phyloP scores from a whole-genome alignment of 2,888 invertebrate genomes.

The Blera fallax region DNA sequence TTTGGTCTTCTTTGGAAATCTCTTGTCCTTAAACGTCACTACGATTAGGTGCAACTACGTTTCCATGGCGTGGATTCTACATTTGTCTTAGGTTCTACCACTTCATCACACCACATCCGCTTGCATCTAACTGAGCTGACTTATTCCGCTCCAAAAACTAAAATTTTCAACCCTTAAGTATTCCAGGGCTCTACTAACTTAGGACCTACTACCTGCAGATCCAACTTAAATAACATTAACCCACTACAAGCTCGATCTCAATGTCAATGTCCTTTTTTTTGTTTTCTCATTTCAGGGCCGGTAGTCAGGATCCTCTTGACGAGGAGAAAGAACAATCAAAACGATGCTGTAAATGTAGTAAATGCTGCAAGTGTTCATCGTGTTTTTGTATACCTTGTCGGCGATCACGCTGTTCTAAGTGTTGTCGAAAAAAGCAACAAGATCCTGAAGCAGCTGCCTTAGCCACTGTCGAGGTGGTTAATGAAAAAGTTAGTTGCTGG shows the following conservation, averaged over 20 bases:
- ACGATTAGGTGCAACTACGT: too few species aligned
- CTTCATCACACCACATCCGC: too few species aligned
- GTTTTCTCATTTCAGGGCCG: conserved; percentile 74
- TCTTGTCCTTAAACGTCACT: too few species aligned
- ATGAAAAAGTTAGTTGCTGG: conserved; percentile 80
- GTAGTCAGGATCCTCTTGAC: conserved; percentile 80
- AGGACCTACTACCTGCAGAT: too few species aligned
- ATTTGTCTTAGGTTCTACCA: too few species aligned
- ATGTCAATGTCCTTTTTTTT: conserved; percentile 18
- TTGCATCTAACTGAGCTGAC: too few species aligned
- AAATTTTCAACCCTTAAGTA: too few species aligned
- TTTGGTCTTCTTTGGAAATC: too few species aligned
- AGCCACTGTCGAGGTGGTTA: conserved; percentile 77
- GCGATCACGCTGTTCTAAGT: conserved; percentile 79
- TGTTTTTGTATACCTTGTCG: conserved; percentile 81
- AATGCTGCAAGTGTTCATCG: conserved; percentile 73
- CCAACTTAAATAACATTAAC: neutral
- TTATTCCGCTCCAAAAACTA: too few species aligned
- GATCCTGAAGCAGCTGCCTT: conserved; percentile 75
- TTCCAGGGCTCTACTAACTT: too few species aligned
- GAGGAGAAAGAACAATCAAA: conserved; percentile 74
- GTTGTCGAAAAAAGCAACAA: conserved; percentile 76
- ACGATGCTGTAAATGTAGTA: conserved; percentile 78
- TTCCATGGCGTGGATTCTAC: too few species aligned
- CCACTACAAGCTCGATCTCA: conserved; percentile 27